Percentiles rank a stretch among this genome's conserved stretches.
Conservation (phyloP, 2,113 vertebrate species). For the Callochromis pleurospilus region DNA sequence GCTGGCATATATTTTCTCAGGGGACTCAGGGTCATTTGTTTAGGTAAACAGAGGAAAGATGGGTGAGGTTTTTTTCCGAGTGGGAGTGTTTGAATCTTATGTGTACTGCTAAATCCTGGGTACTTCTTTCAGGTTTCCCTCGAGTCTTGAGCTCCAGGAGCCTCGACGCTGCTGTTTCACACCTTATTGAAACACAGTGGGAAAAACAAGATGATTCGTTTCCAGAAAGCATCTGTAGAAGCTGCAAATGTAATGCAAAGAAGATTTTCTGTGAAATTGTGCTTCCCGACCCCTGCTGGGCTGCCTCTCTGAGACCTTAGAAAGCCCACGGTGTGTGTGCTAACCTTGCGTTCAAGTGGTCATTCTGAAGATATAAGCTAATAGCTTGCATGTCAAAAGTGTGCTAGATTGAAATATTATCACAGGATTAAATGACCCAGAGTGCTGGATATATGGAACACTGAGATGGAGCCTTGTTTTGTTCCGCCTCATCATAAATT, state of each 20-base stretch:
- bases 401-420: background rate
- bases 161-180: background rate
- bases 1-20: constrained; percentile 9
- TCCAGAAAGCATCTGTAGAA: background rate
- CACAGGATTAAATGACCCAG: background rate
- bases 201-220: background rate
- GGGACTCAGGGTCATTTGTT: constrained; percentile 34
- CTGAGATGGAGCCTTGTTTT: constrained; percentile 24
- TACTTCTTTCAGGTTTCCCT: background rate
- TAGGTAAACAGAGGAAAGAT: constrained; percentile 38
- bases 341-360: background rate
- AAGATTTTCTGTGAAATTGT: background rate
- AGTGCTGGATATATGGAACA: constrained; percentile 18
- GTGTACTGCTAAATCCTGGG: background rate
- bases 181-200: background rate
- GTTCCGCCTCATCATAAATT: constrained; percentile 41
- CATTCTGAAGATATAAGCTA: background rate
- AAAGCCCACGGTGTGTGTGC: background rate
- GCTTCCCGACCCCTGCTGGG: background rate
- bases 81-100: background rate
- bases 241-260: background rate
- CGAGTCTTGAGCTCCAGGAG: background rate
- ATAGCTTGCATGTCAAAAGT: background rate
- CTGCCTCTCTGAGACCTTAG: background rate
- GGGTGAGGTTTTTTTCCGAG: background rate